Evolutionary conservation across 2,797 vertebrate genomes (phyloP).

Genomic region (Denticeps clupeoides): DNA sequence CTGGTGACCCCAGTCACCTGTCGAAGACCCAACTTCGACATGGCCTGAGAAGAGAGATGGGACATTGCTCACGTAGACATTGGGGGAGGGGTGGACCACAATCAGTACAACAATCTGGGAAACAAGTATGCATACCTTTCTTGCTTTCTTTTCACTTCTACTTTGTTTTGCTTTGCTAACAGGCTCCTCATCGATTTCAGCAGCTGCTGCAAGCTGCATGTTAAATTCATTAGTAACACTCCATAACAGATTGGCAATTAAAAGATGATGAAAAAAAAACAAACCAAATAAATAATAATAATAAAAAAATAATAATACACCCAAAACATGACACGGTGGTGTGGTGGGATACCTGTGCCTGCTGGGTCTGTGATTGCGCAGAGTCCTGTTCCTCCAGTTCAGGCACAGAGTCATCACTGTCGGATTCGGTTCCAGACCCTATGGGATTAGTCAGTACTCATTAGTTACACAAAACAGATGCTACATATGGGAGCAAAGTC

Average conservation of each 20-base stretch:
- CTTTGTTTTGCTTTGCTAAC: slow-evolving; percentile 99
- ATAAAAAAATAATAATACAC: background rate
- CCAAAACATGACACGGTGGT: background rate
- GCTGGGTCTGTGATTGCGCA: slow-evolving; percentile 89
- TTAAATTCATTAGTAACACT: background rate
- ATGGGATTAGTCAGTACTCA: too few relatives aligned
- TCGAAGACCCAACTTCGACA: slow-evolving; percentile 96
- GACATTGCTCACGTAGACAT: background rate
- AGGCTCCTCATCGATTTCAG: slow-evolving; percentile 94
- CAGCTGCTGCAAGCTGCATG: slow-evolving; percentile 83
- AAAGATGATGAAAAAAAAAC: background rate
- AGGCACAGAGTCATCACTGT: slow-evolving; percentile 95
- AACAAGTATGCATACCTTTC: slow-evolving; percentile 66
- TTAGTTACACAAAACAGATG: too few relatives aligned
- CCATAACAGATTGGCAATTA: background rate
- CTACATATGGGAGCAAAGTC: too few relatives aligned
- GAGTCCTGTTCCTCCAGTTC: slow-evolving; percentile 95
- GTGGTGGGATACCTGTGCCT: slow-evolving; percentile 75
- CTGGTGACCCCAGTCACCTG: slow-evolving; percentile 97
- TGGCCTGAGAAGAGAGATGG: slow-evolving; percentile 64
- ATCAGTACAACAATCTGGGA: background rate
- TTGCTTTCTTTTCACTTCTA: slow-evolving; percentile 95
- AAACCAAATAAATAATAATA: background rate
- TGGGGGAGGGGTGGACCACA: background rate
- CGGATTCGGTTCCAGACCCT: slow-evolving; percentile 96